Conservation (phyloP, 1,140 invertebrate species). For the Drosophila subobscura region DNA sequence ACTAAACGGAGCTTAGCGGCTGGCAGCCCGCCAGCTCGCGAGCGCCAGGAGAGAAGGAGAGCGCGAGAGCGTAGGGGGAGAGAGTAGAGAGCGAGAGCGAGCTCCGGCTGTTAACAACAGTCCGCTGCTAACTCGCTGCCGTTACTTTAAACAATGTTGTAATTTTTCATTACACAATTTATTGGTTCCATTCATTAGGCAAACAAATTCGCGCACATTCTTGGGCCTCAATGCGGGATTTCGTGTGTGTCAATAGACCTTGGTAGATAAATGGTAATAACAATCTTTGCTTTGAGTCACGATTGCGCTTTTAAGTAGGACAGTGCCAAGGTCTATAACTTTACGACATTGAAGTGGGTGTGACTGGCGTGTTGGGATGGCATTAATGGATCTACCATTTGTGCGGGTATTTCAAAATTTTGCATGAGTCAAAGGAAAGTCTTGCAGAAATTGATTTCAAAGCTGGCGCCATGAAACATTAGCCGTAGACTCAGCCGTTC, state of each 20-base stretch:
- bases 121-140: no score
- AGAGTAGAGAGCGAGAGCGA: no score
- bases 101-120: no score
- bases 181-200: background rate
- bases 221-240: background rate
- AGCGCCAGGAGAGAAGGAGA: no score
- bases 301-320: constrained; percentile 12
- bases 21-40: no score
- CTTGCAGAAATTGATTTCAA: constrained; percentile 10
- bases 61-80: no score
- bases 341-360: constrained; percentile 7
- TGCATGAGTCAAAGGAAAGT: constrained; percentile 30
- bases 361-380: background rate
- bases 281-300: constrained; percentile 19
- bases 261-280: no score
- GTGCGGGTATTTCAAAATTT: background rate
- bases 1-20: no score
- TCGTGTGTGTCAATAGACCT: background rate
- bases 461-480: constrained; percentile 8
- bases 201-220: constrained; percentile 15
- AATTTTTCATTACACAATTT: no score
- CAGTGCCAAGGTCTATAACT: background rate
- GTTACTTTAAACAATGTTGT: no score
- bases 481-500: constrained; percentile 19
- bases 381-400: background rate